These are phyloP conservation scores for Acleris holmiana DNA, from an alignment of 2,888 invertebrate species.

Conservation along the genomic window DNA sequence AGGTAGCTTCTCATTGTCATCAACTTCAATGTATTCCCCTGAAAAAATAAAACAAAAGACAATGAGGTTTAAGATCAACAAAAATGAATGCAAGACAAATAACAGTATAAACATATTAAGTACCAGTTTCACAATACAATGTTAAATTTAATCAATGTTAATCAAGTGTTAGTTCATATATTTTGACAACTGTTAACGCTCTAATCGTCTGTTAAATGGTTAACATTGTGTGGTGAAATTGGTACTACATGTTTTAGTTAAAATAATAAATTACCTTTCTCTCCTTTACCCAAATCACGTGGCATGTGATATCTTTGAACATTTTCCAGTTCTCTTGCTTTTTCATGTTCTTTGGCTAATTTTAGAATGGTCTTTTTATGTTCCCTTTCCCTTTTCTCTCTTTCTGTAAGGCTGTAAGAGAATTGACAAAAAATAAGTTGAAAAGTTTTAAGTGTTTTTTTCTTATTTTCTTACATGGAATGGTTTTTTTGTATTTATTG, in stretches of 20 bases:
- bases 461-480: neutral
- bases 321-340: constrained; percentile 95
- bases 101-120: neutral
- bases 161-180: too few relatives aligned
- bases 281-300: constrained; percentile 91
- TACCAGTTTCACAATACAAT: too few relatives aligned
- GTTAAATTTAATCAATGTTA: too few relatives aligned
- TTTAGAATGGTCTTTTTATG: constrained; percentile 96
- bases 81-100: neutral
- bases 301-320: constrained; percentile 98
- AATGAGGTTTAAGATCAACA: neutral
- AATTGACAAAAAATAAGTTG: constrained; percentile 12
- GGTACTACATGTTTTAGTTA: constrained; percentile 8
- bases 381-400: constrained; percentile 92
- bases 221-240: too few relatives aligned
- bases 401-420: constrained; percentile 89
- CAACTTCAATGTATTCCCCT: constrained; percentile 92
- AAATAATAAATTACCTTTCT: constrained; percentile 72
- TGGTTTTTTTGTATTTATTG: too few relatives aligned
- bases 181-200: too few relatives aligned
- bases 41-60: constrained; percentile 43
- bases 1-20: constrained; percentile 92
- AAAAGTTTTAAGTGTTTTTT: neutral
- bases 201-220: too few relatives aligned
- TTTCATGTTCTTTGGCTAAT: constrained; percentile 97